Evolutionary conservation across 2,888 invertebrate species (phyloP).

Genomic region (Sympetrum striolatum): DNA sequence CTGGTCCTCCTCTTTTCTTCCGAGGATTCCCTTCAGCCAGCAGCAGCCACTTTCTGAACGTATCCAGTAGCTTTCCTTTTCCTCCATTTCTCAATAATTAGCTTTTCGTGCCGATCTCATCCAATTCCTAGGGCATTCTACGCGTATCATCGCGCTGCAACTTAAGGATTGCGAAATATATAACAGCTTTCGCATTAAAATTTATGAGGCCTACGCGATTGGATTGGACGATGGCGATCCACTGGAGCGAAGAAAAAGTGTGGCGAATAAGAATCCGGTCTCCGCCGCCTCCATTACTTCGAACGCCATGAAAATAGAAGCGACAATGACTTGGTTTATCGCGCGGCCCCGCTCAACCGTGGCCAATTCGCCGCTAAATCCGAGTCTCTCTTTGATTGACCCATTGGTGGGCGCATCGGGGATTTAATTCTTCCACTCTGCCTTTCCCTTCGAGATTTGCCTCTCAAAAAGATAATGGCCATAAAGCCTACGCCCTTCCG

Average conservation of each 20-base stretch:
- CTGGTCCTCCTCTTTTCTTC: no score
- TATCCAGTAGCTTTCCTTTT: no score
- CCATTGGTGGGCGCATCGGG: background rate
- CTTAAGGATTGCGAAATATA: no score
- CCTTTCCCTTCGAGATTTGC: background rate
- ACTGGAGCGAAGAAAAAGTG: background rate
- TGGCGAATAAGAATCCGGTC: background rate
- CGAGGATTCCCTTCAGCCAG: no score
- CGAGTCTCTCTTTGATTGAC: background rate
- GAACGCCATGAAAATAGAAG: background rate
- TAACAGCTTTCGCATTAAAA: no score
- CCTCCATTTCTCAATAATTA: no score
- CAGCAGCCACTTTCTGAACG: no score
- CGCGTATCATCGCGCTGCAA: no score
- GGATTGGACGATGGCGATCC: no score
- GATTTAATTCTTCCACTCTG: background rate
- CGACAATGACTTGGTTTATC: background rate
- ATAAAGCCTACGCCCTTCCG: background rate
- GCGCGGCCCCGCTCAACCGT: background rate
- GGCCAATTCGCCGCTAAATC: background rate
- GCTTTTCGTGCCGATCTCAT: no score
- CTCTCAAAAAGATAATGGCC: slow-evolving; percentile 8
- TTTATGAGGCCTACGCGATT: no score
- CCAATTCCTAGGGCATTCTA: no score
- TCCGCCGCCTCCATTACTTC: background rate